phyloP scores from a whole-genome alignment of 2,888 invertebrate genomes.

The Amblyjoppa fuscipennis region DNA sequence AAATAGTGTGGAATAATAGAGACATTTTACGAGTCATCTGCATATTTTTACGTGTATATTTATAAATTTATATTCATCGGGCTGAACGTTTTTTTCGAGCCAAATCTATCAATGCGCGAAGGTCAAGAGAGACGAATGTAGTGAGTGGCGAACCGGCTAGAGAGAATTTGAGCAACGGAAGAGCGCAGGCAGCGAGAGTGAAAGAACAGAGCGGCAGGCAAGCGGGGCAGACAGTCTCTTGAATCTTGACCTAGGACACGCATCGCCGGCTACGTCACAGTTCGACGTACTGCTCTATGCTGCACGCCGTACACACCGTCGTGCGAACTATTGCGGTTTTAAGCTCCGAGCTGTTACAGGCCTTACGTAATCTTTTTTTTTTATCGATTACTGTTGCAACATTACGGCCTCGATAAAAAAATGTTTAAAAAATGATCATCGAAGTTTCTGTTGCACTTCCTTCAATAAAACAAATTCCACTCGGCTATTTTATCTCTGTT shows the following conservation, averaged over 20 bases:
- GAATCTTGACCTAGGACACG: slow-evolving; percentile 84
- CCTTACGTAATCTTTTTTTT: neutral
- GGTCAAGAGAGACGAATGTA: slow-evolving; percentile 42
- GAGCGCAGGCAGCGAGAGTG: slow-evolving; percentile 41
- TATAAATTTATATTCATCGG: neutral
- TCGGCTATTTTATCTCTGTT: too few species aligned
- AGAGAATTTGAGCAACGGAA: slow-evolving; percentile 70
- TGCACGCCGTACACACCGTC: slow-evolving; percentile 12
- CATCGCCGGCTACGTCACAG: slow-evolving; percentile 81
- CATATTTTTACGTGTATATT: slow-evolving; percentile 49
- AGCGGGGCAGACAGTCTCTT: slow-evolving; percentile 77
- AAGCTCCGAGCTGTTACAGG: neutral
- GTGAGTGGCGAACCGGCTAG: slow-evolving; percentile 70
- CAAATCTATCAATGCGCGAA: slow-evolving; percentile 50
- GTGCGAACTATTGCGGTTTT: neutral
- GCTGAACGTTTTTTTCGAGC: slow-evolving; percentile 13
- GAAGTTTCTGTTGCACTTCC: neutral
- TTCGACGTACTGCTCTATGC: slow-evolving; percentile 76
- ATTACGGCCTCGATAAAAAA: neutral
- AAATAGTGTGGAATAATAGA: slow-evolving; percentile 1
- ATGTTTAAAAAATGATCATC: neutral
- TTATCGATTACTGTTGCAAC: neutral
- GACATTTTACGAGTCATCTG: neutral
- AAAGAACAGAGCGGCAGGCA: slow-evolving; percentile 65
- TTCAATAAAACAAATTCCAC: too few species aligned